Evolutionary conservation across 2,888 invertebrate species (phyloP).

Genomic region (Pandemis cinnamomeana): DNA sequence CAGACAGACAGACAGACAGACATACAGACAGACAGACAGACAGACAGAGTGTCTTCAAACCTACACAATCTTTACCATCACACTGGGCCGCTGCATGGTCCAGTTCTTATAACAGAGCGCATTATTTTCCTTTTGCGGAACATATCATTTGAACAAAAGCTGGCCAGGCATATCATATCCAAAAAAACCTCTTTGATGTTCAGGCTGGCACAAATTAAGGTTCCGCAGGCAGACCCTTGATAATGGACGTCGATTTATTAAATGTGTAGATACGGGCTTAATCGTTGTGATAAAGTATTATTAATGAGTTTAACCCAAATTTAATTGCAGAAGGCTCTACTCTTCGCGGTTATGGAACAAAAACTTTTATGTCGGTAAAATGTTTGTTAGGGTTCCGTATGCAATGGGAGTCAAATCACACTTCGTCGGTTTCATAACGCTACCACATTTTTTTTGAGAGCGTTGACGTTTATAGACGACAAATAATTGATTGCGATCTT

Average conservation of each 20-base stretch:
- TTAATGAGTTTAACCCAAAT: slow-evolving; percentile 20
- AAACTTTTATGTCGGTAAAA: neutral
- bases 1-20: too few species aligned
- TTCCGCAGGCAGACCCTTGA: slow-evolving; percentile 19
- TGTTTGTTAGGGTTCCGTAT: neutral
- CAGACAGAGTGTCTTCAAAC: too few species aligned
- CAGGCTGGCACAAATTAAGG: slow-evolving; percentile 19
- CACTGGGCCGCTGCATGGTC: too few species aligned
- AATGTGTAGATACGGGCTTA: slow-evolving; percentile 25
- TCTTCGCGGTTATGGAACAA: slow-evolving; percentile 6
- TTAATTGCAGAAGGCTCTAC: slow-evolving; percentile 13
- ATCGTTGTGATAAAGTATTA: slow-evolving; percentile 24
- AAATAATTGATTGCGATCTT: too few species aligned
- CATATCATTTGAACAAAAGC: slow-evolving; percentile 22
- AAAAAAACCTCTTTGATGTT: slow-evolving; percentile 26
- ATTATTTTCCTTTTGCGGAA: neutral
- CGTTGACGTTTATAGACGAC: too few species aligned
- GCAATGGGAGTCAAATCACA: too few species aligned
- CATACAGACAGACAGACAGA: too few species aligned
- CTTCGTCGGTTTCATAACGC: too few species aligned
- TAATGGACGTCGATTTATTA: slow-evolving; percentile 25
- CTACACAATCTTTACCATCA: too few species aligned
- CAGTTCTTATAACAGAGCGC: neutral
- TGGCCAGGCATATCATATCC: slow-evolving; percentile 8
- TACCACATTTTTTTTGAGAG: too few species aligned